Base-by-base conservation (phyloP, 1,140 invertebrate genomes). In the Hydropsyche tenuis region DNA sequence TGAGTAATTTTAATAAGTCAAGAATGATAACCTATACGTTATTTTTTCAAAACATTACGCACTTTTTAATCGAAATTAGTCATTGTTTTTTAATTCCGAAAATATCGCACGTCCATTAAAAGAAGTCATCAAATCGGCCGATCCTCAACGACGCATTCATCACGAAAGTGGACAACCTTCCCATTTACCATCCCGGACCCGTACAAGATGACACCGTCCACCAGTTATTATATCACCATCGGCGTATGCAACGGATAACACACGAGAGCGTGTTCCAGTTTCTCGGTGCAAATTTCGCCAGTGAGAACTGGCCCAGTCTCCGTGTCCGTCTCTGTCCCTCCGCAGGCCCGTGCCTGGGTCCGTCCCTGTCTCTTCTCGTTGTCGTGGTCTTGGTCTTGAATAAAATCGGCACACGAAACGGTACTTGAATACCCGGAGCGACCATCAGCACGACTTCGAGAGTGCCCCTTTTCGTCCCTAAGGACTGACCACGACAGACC, bases 381-480 rank as follows among this genome's bases (percentile, higher is more conserved):
- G 14, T 18, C 1, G 16, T 48, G 20, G 23, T 68, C 65, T 46
- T 22, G 22, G n/a, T n/a, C 20, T 27, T 45, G 14, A 22, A 23
- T 22, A 43, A 48, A 68, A 68, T 68, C 65, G 43, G 65, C 45
- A 46, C 65, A 48, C 18, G 12, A 25, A 46, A 68, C 65, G 65
- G 65, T 68, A 68, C 45, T 68, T 22, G 65, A 48, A 16, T 27
- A 9, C 27, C 6, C 45, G 43, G 7, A 3, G 62, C 25, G 56
- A 14, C 9, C 43, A 68, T 18, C 42, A 20, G 42, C 65, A 16
- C 18, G 65, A 48, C 65, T 27, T 27, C 45, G 22, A 14, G 30
- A 37, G 30, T 37, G 30, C 9, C 30, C 30, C 30, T 37, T 37
- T 37, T 37, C 9, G 30, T 9, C 30, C 30, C 30, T 3, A 37